phyloP scores from a whole-genome alignment of 2,797 vertebrate genomes.

The Eremophila alpestris region DNA sequence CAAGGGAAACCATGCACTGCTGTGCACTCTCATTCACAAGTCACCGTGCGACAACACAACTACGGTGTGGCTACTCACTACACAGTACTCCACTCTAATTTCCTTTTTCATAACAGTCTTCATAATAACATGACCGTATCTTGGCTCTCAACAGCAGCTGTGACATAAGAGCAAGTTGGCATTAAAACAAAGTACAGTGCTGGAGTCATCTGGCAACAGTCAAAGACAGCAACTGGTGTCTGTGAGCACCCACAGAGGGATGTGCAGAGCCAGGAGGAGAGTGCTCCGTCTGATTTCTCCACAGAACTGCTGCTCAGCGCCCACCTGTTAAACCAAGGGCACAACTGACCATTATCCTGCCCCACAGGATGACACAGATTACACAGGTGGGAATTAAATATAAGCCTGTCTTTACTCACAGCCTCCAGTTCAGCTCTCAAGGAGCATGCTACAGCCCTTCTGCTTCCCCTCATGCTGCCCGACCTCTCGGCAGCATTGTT shows the following conservation, averaged over 20 bases:
- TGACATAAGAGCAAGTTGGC: slow-evolving; percentile 12
- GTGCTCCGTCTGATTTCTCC: rapidly evolving
- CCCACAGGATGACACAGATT: not conserved
- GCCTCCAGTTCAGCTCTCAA: not conserved
- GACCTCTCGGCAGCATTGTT: rapidly evolving
- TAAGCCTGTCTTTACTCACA: not conserved
- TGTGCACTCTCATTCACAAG: not conserved
- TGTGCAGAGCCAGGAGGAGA: not conserved
- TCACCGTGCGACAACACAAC: not conserved
- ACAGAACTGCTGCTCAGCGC: not conserved
- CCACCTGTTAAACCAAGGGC: not conserved
- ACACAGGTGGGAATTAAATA: rapidly evolving
- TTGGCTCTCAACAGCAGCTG: slow-evolving; percentile 47
- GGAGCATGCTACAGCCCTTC: not conserved
- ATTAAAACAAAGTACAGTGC: slow-evolving; percentile 31
- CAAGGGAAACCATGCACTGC: not conserved
- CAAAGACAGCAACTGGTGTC: not conserved
- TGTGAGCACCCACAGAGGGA: not conserved
- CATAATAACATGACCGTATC: slow-evolving; percentile 13
- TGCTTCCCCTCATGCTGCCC: not conserved
- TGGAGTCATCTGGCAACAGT: not conserved
- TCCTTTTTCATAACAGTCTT: slow-evolving; percentile 53
- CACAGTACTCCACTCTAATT: slow-evolving; percentile 32
- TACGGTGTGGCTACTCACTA: not conserved
- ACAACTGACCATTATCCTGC: not conserved